These are phyloP conservation scores for Apamea sordens DNA, from an alignment of 2,888 invertebrate species.

Conservation along the genomic window DNA sequence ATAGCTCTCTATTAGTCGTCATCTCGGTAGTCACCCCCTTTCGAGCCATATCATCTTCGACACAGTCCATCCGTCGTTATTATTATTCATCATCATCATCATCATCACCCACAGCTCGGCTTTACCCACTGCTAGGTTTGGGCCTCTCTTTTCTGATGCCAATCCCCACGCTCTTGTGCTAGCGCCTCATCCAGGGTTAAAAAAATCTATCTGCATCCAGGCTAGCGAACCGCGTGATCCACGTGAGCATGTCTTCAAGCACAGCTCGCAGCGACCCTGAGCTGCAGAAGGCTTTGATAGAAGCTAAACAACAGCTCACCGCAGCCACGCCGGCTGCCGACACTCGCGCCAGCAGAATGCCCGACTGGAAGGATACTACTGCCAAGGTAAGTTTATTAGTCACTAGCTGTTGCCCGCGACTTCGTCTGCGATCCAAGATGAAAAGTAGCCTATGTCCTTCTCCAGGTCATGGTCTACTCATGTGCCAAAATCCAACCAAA, in stretches of 20 bases:
- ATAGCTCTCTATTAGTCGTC: too few species aligned
- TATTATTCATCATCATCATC: too few species aligned
- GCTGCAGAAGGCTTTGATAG: constrained; percentile 95
- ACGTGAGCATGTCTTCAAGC: constrained; percentile 95
- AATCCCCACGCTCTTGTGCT: too few species aligned
- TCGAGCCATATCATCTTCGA: not conserved
- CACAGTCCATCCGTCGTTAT: not conserved
- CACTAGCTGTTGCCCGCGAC: not conserved
- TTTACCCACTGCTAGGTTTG: too few species aligned
- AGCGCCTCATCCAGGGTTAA: too few species aligned
- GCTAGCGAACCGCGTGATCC: constrained; percentile 97
- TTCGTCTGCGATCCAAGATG: not conserved
- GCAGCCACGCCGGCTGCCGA: constrained; percentile 93
- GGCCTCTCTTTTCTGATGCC: too few species aligned
- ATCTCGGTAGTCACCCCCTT: too few species aligned
- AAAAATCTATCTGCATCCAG: constrained; percentile 79
- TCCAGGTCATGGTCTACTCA: not conserved
- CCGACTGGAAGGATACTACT: constrained; percentile 93
- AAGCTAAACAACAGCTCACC: constrained; percentile 94
- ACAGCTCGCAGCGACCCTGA: constrained; percentile 93
- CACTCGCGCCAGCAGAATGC: constrained; percentile 91
- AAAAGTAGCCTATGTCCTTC: not conserved
- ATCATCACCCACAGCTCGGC: too few species aligned
- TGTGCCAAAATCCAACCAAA: not conserved
- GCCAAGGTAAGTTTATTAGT: constrained; percentile 31